Conservation (phyloP, 2,888 invertebrate species). For the Malachius bipustulatus region DNA sequence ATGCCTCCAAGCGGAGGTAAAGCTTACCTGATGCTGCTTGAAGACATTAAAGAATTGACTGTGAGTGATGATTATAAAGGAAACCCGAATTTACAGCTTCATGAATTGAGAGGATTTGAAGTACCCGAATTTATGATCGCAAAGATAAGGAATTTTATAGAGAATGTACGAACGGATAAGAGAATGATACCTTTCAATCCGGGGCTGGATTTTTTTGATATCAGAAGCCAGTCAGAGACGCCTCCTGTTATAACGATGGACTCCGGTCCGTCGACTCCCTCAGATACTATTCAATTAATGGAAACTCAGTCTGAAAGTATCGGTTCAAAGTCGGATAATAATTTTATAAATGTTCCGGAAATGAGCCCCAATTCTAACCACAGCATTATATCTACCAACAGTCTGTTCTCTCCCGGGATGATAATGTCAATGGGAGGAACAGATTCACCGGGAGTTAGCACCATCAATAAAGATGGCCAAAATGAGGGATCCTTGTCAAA, state of each 20-base stretch:
- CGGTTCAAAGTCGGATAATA: slow-evolving; percentile 20
- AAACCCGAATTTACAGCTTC: slow-evolving; percentile 49
- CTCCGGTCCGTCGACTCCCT: slow-evolving; percentile 35
- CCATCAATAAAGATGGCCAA: slow-evolving; percentile 25
- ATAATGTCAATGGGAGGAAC: slow-evolving; percentile 13
- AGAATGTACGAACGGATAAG: slow-evolving; percentile 34
- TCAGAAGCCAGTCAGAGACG: slow-evolving; percentile 31
- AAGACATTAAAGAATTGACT: slow-evolving; percentile 65
- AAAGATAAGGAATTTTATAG: slow-evolving; percentile 60
- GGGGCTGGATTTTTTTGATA: slow-evolving; percentile 30
- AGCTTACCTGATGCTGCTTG: slow-evolving; percentile 65
- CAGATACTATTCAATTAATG: slow-evolving; percentile 31
- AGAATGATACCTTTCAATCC: slow-evolving; percentile 24
- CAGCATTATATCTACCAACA: slow-evolving; percentile 27
- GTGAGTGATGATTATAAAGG: slow-evolving; percentile 60
- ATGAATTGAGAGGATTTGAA: slow-evolving; percentile 62
- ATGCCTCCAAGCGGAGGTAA: slow-evolving; percentile 70
- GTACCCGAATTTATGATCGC: slow-evolving; percentile 62
- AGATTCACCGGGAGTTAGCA: slow-evolving; percentile 19
- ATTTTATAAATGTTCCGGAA: slow-evolving; percentile 35
- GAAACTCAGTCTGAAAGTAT: slow-evolving; percentile 30
- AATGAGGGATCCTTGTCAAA: slow-evolving; percentile 27
- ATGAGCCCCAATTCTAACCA: slow-evolving; percentile 34
- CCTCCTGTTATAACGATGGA: slow-evolving; percentile 32
- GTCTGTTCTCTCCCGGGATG: slow-evolving; percentile 25